Conservation (phyloP, 2,797 vertebrate species). For the Ficedula albicollis region DNA sequence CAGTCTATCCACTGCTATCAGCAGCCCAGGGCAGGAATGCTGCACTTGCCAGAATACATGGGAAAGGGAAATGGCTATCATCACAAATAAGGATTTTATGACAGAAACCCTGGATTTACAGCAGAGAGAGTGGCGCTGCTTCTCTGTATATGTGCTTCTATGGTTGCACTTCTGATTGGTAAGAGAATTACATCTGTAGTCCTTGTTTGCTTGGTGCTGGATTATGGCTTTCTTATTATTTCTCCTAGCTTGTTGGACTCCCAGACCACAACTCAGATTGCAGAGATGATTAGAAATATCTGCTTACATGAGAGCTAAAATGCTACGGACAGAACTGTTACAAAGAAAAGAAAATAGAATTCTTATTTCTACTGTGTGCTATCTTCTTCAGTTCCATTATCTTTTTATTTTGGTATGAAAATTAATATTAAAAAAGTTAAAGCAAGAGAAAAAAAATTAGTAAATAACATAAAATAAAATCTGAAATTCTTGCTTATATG, state of each 20-base stretch:
- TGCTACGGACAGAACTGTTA: not conserved
- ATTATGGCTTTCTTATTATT: not conserved
- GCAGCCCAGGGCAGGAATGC: not conserved
- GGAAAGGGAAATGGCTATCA: not conserved
- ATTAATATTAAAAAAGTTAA: not conserved
- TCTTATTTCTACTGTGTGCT: not conserved
- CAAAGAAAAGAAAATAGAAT: not conserved
- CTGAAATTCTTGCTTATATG: not conserved
- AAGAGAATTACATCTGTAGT: not conserved
- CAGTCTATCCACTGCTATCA: not conserved
- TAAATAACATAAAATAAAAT: not conserved
- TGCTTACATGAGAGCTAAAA: not conserved
- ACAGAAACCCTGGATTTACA: constrained; percentile 23
- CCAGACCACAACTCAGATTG: constrained; percentile 3
- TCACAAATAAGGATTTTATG: not conserved
- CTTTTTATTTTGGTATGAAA: not conserved
- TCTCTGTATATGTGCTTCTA: not conserved
- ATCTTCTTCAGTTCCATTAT: not conserved
- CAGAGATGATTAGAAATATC: not conserved
- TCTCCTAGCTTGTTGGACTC: not conserved
- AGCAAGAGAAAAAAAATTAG: not conserved
- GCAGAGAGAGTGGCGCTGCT: not conserved
- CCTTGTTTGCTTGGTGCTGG: not conserved
- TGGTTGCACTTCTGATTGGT: not conserved
- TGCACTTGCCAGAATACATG: not conserved